Evolutionary conservation across 2,113 vertebrate species (phyloP).

Genomic region (Anarrhichthys ocellatus): DNA sequence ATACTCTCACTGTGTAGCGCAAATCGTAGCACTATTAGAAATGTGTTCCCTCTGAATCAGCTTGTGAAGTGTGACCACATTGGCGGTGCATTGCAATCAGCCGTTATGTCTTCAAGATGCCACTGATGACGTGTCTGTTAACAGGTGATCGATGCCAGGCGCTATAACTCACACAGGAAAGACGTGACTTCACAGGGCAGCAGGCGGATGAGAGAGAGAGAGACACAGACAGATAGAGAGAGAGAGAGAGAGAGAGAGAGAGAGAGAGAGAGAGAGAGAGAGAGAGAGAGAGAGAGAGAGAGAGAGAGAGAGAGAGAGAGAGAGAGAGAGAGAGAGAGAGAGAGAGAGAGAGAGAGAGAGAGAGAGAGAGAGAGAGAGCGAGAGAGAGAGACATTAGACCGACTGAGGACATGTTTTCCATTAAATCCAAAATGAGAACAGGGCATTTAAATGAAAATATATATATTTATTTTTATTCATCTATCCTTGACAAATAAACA

Average conservation of each 20-base stretch:
- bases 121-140: conserved; percentile 15
- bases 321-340: too few species aligned
- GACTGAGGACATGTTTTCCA: conserved; percentile 47
- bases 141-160: conserved; percentile 14
- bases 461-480: too few species aligned
- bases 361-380: not conserved
- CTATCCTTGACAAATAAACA: too few species aligned
- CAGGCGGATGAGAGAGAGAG: conserved; percentile 24
- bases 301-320: conserved; percentile 14
- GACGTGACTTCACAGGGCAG: not conserved
- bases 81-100: conserved; percentile 12
- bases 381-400: conserved; percentile 14
- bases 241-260: not conserved
- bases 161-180: conserved; percentile 55
- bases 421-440: conserved; percentile 24
- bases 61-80: not conserved
- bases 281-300: conserved; percentile 15
- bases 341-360: conserved; percentile 5
- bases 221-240: conserved; percentile 5
- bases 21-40: not conserved
- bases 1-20: not conserved
- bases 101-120: conserved; percentile 16
- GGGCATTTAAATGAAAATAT: conserved; percentile 20
- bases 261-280: conserved; percentile 23
- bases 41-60: not conserved